These are phyloP conservation scores for Cantharis lateralis DNA, from an alignment of 2,888 invertebrate species.

Conservation along the genomic window DNA sequence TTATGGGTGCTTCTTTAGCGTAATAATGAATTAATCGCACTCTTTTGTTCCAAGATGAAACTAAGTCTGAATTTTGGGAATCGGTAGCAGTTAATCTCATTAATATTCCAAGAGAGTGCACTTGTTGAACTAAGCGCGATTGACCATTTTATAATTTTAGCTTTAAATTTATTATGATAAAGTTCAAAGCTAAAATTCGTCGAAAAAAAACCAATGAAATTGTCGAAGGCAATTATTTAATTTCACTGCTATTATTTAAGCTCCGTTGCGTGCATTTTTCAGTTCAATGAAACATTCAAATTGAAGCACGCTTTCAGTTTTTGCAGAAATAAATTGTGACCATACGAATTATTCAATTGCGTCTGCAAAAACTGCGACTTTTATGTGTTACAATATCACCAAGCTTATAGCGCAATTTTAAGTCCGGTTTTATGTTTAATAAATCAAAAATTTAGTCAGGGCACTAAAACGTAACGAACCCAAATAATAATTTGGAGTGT, in stretches of 20 bases:
- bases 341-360: neutral
- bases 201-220: neutral
- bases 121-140: neutral
- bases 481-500: neutral
- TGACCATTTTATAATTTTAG: neutral
- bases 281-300: neutral
- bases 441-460: neutral
- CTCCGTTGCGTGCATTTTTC: neutral
- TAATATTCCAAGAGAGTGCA: neutral
- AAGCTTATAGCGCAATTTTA: neutral
- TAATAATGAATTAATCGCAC: too few relatives aligned
- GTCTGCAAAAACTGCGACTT: neutral
- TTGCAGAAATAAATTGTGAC: neutral
- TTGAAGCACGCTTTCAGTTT: neutral
- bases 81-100: neutral
- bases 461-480: neutral
- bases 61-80: neutral
- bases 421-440: neutral
- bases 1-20: too few relatives aligned
- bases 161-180: neutral
- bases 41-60: neutral
- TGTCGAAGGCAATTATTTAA: neutral
- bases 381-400: neutral
- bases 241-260: neutral
- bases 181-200: neutral